Conservation (phyloP, 2,113 vertebrate genomes). For the Equus quagga region DNA sequence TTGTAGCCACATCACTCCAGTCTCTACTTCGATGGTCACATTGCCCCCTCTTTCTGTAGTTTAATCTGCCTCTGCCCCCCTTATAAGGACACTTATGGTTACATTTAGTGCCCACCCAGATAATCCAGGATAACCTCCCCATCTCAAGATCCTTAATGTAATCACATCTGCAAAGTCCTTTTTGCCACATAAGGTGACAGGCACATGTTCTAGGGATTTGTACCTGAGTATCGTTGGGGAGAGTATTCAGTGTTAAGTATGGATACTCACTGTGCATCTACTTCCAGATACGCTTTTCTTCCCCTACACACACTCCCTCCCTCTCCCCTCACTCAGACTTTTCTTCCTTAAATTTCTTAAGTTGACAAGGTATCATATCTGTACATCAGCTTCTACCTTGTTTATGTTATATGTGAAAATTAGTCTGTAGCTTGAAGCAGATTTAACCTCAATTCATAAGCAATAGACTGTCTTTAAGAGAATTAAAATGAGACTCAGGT, state of each 20-base stretch:
- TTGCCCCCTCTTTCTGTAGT: neutral
- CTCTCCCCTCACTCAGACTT: neutral
- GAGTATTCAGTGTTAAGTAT: neutral
- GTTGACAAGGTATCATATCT: neutral
- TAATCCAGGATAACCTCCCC: neutral
- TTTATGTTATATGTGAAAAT: conserved; percentile 25
- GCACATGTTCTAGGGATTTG: neutral
- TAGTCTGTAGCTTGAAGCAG: neutral
- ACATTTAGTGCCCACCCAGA: neutral
- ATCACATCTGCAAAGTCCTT: neutral
- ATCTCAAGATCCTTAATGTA: neutral
- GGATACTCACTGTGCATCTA: rapidly evolving
- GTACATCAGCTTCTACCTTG: conserved; percentile 18
- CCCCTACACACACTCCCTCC: no score
- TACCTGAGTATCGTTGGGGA: neutral
- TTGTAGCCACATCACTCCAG: neutral
- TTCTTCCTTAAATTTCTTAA: neutral
- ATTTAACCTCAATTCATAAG: neutral
- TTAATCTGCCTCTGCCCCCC: neutral
- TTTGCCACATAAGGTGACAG: neutral
- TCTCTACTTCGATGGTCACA: neutral
- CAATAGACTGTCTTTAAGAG: neutral
- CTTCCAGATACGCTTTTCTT: neutral
- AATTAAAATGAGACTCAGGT: neutral
- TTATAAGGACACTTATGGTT: neutral